Conservation (phyloP, 1,140 invertebrate species). For the Lasaia peninsularis region DNA sequence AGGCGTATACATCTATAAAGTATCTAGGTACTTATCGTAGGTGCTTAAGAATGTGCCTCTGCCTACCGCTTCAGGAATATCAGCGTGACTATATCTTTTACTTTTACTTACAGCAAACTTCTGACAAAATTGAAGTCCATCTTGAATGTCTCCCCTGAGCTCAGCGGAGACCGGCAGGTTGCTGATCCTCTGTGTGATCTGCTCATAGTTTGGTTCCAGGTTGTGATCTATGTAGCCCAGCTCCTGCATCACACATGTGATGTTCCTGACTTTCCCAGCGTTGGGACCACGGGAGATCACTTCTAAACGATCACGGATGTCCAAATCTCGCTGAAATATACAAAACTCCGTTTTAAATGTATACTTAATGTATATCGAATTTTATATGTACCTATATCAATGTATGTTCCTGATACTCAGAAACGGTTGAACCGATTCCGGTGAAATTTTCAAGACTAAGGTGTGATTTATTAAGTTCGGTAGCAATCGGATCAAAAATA, state of each 20-base stretch:
- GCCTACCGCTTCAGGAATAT: no score
- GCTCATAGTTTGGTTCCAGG: conserved; percentile 80
- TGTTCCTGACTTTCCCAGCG: conserved; percentile 76
- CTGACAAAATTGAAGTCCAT: conserved; percentile 81
- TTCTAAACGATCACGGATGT: conserved; percentile 79
- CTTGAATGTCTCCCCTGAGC: conserved; percentile 80
- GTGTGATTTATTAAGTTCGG: no score
- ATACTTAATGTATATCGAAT: no score
- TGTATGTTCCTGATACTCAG: no score
- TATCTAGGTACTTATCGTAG: no score
- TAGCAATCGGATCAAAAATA: no score
- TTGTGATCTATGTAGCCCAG: conserved; percentile 81
- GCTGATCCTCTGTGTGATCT: conserved; percentile 79
- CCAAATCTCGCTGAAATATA: conserved; percentile 75
- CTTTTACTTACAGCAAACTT: conserved; percentile 80
- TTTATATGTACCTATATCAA: no score
- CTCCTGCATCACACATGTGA: conserved; percentile 83
- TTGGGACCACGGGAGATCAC: conserved; percentile 74
- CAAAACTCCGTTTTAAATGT: background rate
- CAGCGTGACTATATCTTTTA: no score
- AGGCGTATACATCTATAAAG: no score
- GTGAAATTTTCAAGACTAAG: no score
- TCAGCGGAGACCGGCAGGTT: conserved; percentile 79
- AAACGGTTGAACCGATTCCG: no score
- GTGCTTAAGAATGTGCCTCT: no score